These are phyloP conservation scores for Paradisaea rubra DNA, from an alignment of 2,113 vertebrate species.

Conservation along the genomic window DNA sequence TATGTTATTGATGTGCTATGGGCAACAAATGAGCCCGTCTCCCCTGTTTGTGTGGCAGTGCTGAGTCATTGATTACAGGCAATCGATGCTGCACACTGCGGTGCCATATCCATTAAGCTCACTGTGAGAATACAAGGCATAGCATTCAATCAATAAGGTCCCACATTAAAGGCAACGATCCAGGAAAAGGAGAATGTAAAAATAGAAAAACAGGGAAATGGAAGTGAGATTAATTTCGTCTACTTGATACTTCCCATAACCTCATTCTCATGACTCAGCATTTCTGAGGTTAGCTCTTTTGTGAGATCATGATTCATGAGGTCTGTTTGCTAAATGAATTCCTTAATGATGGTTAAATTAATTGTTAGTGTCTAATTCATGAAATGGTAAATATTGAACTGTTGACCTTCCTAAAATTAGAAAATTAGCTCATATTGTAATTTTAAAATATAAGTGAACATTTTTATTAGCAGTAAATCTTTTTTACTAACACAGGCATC, in stretches of 20 bases:
- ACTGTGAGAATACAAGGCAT: background rate
- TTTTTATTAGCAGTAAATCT: background rate
- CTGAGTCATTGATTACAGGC: background rate
- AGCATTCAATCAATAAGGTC: background rate
- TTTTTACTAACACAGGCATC: background rate
- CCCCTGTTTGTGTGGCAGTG: background rate
- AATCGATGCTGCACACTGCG: background rate
- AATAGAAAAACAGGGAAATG: background rate
- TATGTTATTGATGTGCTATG: background rate
- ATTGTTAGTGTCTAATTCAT: background rate
- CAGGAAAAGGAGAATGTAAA: background rate
- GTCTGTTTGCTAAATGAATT: background rate
- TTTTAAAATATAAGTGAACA: background rate
- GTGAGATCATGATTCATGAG: background rate
- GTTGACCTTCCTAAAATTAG: background rate
- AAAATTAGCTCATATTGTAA: background rate
- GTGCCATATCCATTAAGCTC: background rate
- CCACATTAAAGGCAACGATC: constrained; percentile 2
- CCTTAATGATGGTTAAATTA: background rate
- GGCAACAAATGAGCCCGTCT: background rate
- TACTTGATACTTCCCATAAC: background rate
- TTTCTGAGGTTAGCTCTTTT: background rate
- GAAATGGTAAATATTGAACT: background rate
- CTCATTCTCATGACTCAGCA: background rate
- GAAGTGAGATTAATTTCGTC: background rate